Conservation (phyloP, 1,140 invertebrate species). For the Lutraria rhynchaena region DNA sequence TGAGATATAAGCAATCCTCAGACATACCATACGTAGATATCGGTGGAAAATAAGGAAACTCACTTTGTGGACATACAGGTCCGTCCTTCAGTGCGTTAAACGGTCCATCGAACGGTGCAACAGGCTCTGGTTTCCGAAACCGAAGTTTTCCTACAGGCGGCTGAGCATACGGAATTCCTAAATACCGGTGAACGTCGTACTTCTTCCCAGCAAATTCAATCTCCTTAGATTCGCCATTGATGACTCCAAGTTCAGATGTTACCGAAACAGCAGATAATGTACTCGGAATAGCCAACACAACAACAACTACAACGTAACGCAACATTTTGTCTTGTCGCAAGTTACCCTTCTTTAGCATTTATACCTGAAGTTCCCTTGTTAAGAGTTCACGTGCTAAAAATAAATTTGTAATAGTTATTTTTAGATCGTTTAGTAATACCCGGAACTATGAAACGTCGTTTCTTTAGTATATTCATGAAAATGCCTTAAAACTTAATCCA, state of each 20-base stretch:
- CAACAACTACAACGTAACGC: no score
- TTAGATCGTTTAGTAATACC: no score
- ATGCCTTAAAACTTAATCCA: no score
- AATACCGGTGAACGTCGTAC: constrained; percentile 12
- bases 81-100: not conserved
- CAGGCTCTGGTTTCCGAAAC: constrained; percentile 92
- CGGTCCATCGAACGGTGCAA: constrained; percentile 85
- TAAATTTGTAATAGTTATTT: no score
- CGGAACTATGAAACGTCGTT: no score
- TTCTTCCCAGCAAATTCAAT: not conserved
- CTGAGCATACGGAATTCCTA: constrained; percentile 36
- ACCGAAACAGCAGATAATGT: no score
- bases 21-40: not conserved
- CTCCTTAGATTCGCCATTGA: not conserved
- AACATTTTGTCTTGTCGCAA: no score
- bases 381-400: no score
- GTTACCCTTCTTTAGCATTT: no score
- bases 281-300: no score
- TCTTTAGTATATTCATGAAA: no score
- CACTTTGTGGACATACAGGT: not conserved
- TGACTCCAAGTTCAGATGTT: not conserved
- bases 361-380: no score
- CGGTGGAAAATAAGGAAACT: not conserved
- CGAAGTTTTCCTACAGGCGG: constrained; percentile 42
- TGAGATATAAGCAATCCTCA: constrained; percentile 97